These are phyloP conservation scores for Druon quercuslanigerum DNA, from an alignment of 1,140 invertebrate genomes.

Conservation along the genomic window DNA sequence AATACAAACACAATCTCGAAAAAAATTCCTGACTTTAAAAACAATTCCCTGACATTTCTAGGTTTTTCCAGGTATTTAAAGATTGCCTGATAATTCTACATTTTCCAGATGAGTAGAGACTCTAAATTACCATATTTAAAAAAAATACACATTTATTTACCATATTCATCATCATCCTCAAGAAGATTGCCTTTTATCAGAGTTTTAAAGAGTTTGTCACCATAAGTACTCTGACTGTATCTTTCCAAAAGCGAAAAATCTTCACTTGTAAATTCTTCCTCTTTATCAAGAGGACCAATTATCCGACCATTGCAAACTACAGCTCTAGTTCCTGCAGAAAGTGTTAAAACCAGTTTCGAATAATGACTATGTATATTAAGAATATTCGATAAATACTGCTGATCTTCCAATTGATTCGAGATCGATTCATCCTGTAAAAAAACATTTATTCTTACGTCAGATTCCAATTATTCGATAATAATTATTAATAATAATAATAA, in stretches of 20 bases:
- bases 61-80: no score
- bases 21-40: no score
- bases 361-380: conserved; percentile 74
- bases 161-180: conserved; percentile 74
- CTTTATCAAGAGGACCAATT: conserved; percentile 86
- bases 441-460: conserved; percentile 17
- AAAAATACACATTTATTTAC: conserved; percentile 55
- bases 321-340: conserved; percentile 78
- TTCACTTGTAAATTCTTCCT: conserved; percentile 90
- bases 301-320: conserved; percentile 94
- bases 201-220: conserved; percentile 85
- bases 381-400: conserved; percentile 65
- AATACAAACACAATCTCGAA: no score
- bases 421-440: conserved; percentile 57
- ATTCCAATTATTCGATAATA: conserved; percentile 25
- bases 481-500: not conserved
- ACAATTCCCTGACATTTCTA: no score
- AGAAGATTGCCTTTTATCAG: conserved; percentile 76
- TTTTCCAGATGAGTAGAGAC: no score
- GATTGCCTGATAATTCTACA: no score
- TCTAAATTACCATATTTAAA: conserved; percentile 70
- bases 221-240: conserved; percentile 83
- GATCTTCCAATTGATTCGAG: conserved; percentile 58
- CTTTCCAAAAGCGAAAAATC: conserved; percentile 95
- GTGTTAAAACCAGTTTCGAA: conserved; percentile 72